Conservation (phyloP, 2,797 vertebrate genomes). For the Sebastes minor region DNA sequence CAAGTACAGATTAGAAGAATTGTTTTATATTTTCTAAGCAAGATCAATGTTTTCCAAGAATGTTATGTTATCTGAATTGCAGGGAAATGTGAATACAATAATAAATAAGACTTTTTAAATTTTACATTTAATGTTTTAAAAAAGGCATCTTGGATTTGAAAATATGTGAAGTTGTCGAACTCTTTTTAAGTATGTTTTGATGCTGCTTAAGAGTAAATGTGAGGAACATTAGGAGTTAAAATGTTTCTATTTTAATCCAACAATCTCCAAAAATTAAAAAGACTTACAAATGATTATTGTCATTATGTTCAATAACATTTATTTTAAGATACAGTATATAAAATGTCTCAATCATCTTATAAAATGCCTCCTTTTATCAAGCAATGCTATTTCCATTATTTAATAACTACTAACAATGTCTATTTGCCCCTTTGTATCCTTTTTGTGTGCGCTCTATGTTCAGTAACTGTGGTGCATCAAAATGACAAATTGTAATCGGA, state of each 20-base stretch:
- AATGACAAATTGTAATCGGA: slow-evolving; percentile 23
- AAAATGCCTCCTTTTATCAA: neutral
- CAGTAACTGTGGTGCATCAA: neutral
- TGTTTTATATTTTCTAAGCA: neutral
- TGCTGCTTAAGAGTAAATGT: neutral
- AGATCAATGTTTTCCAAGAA: neutral
- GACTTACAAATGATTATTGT: neutral
- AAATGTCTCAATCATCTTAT: neutral
- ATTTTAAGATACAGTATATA: neutral
- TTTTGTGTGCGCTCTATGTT: neutral
- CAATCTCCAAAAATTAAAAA: neutral
- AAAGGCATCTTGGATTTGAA: neutral
- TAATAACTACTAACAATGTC: neutral
- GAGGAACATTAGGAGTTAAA: neutral
- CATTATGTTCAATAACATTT: neutral
- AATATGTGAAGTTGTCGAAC: neutral
- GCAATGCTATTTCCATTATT: neutral
- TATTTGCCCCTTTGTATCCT: neutral
- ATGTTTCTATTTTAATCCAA: neutral
- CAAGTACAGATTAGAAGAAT: neutral
- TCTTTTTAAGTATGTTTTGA: neutral
- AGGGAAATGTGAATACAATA: neutral
- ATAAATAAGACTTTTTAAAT: neutral
- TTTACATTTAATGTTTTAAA: neutral
- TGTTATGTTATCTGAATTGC: neutral